These are phyloP conservation scores for Chamaetylas fuelleborni DNA, from an alignment of 2,113 vertebrate species.

Conservation along the genomic window DNA sequence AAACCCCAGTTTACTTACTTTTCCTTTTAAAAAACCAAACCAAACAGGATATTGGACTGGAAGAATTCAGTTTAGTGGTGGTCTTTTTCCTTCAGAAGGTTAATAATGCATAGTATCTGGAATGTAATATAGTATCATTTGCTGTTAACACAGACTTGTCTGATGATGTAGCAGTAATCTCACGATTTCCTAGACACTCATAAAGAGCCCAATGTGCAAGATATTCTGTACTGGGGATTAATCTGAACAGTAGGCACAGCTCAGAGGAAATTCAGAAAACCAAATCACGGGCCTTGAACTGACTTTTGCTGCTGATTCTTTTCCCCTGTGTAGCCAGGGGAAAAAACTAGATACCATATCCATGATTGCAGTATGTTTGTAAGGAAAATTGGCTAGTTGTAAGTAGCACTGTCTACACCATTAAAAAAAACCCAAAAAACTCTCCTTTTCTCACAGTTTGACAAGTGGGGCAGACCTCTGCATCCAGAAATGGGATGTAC, in stretches of 20 bases:
- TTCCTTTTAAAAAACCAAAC: background rate
- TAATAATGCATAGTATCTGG: background rate
- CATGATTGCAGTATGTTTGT: background rate
- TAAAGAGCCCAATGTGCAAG: background rate
- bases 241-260: background rate
- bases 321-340: background rate
- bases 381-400: fast-evolving
- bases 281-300: background rate
- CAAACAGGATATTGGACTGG: background rate
- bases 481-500: background rate
- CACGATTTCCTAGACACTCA: fast-evolving
- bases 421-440: background rate
- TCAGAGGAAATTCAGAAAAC: background rate
- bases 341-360: background rate
- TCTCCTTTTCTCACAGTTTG: background rate
- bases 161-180: background rate
- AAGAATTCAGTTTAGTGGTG: background rate
- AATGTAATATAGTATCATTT: background rate
- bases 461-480: background rate
- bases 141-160: background rate
- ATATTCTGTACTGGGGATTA: background rate
- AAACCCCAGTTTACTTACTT: background rate
- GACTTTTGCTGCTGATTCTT: background rate
- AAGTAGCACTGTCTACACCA: background rate
- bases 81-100: background rate